Base-by-base conservation (phyloP, 2,888 invertebrate species). In the Tenthredo livida region DNA sequence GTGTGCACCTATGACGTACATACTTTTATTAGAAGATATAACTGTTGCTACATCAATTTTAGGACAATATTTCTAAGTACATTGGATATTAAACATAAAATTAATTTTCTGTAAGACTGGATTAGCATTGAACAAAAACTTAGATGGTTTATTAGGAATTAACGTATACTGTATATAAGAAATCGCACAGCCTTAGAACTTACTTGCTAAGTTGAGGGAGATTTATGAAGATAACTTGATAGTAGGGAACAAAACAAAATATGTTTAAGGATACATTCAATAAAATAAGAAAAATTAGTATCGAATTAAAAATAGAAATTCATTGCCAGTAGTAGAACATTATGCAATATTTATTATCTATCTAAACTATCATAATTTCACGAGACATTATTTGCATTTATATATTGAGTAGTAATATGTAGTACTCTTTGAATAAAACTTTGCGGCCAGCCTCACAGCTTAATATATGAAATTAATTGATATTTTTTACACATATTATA, bases 31-130 rank as follows among this genome's bases (percentile, higher is more conserved):
- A 54, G 25, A 17, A 54, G 25, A 17, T 47, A 33, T 54, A 15
- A 75, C 25, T 43, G 1, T 47, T 43, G 47, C 47, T 25, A 25
- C 43, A 83, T 67, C 29, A 21, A 40, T 58, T 65, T 58, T 3
- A 40, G 17, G 17, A 43, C 29, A 67, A 82, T 82, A 43, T 67
- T 43, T 54, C 17, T 54, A 43, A 54, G 65, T 43, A 82, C 82
- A 82, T 54, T 67, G 15, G 12, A 61, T 25, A 73, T 73, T 47
- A 15, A 43, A n/a, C 73, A 73, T 73, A 43, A 40, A n/a, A 43
- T 73, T 25, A 73, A 43, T 43, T 1, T 73, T 73, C 43, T 6
- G 17, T 73, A 12, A 43, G 21, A 33, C 47, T 50, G 10, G n/a
- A 58, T 25, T 17, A 43, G 40, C 37, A 29, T 3, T 25, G 21